These are phyloP conservation scores for Castor canadensis DNA, from an alignment of 2,113 vertebrate species.

Conservation along the genomic window DNA sequence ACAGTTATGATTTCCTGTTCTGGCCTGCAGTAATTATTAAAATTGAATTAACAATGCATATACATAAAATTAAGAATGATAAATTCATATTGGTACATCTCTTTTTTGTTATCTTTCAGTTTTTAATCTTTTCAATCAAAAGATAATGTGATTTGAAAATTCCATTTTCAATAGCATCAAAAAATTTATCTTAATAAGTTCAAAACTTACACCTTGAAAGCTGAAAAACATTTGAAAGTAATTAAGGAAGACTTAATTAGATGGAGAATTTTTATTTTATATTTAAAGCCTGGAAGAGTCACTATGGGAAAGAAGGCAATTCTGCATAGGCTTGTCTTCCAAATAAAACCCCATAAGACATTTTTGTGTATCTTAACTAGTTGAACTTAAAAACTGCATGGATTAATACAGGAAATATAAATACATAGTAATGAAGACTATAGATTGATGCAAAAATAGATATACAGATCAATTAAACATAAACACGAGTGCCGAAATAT, in stretches of 20 bases:
- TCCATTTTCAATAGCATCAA: no score
- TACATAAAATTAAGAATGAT: background rate
- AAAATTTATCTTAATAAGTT: no score
- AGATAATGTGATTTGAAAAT: no score
- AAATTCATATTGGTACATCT: background rate
- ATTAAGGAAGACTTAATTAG: background rate
- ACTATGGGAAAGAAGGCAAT: background rate
- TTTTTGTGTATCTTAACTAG: background rate
- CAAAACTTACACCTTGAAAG: background rate
- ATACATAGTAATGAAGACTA: background rate
- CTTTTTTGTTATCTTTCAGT: background rate
- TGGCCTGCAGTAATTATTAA: background rate
- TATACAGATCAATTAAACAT: background rate
- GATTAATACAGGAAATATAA: background rate
- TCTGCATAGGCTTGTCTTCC: background rate
- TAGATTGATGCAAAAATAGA: background rate
- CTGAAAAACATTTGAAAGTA: background rate
- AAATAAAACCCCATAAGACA: background rate
- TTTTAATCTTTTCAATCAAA: no score
- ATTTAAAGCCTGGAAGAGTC: background rate
- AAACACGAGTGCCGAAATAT: no score
- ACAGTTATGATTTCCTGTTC: background rate
- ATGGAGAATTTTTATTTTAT: background rate
- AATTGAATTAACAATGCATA: background rate
- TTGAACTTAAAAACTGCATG: background rate